Evolutionary conservation across 2,888 invertebrate species (phyloP).

Genomic region (Archips xylosteana): DNA sequence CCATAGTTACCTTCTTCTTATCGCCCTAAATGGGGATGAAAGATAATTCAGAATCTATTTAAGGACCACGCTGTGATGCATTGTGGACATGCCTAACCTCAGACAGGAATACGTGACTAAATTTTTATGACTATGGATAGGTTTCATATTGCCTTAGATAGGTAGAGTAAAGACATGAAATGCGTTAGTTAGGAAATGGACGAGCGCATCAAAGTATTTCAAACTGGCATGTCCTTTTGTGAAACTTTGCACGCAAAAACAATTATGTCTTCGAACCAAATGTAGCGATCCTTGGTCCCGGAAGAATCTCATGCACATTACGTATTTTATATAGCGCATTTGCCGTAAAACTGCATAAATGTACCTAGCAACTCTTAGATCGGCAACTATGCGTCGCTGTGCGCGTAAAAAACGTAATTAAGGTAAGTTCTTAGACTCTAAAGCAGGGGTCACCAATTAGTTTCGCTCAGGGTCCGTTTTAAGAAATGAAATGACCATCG

Average conservation of each 20-base stretch:
- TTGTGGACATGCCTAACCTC: slow-evolving; percentile 32
- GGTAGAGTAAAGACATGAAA: neutral
- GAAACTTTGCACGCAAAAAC: neutral
- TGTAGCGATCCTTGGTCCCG: neutral
- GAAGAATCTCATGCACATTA: neutral
- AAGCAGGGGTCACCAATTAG: too few relatives aligned
- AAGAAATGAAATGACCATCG: too few relatives aligned
- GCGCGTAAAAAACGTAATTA: too few relatives aligned
- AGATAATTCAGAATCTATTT: slow-evolving; percentile 39
- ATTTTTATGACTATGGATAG: slow-evolving; percentile 27
- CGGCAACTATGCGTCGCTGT: too few relatives aligned
- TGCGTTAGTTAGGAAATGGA: slow-evolving; percentile 3
- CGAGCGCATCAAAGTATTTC: neutral
- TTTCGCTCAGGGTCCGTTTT: too few relatives aligned
- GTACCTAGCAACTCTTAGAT: neutral
- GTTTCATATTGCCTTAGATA: slow-evolving; percentile 32
- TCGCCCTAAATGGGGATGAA: slow-evolving; percentile 40
- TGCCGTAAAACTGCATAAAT: neutral
- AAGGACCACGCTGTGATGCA: slow-evolving; percentile 21
- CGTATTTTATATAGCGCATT: slow-evolving; percentile 1
- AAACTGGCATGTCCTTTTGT: neutral
- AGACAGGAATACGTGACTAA: slow-evolving; percentile 21
- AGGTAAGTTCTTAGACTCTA: neutral
- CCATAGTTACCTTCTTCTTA: slow-evolving; percentile 18
- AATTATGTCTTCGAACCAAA: slow-evolving; percentile 1